phyloP scores from a whole-genome alignment of 2,888 invertebrate species.

The Sycophila texana region DNA sequence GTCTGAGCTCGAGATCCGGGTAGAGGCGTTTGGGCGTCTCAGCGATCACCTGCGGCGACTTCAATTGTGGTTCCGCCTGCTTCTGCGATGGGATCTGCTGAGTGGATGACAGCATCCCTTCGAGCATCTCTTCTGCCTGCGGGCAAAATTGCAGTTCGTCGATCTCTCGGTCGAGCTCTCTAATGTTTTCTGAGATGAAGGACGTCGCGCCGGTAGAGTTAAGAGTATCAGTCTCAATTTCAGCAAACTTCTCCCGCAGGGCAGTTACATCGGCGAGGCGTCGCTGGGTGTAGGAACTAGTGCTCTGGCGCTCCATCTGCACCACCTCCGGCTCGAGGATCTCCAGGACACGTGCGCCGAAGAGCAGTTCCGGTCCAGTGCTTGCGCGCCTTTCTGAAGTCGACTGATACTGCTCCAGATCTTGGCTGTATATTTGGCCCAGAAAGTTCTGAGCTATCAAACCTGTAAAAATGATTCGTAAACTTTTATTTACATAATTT shows the following conservation, averaged over 20 bases:
- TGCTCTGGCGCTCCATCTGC: slow-evolving; percentile 12
- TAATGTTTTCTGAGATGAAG: slow-evolving; percentile 39
- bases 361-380: slow-evolving; percentile 24
- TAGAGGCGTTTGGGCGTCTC: slow-evolving; percentile 45
- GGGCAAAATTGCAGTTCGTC: slow-evolving; percentile 9
- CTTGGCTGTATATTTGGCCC: slow-evolving; percentile 13
- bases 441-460: not conserved
- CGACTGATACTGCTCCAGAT: slow-evolving; percentile 16
- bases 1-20: slow-evolving; percentile 12
- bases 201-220: slow-evolving; percentile 9
- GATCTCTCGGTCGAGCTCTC: slow-evolving; percentile 35
- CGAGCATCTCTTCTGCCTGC: not conserved
- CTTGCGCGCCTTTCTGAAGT: not conserved
- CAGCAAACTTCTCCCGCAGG: slow-evolving; percentile 20
- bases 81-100: not conserved
- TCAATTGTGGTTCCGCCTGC: not conserved
- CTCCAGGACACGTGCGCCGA: slow-evolving; percentile 44
- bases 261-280: slow-evolving; percentile 11
- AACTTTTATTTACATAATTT: no score
- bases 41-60: not conserved
- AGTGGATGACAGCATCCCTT: no score
- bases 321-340: slow-evolving; percentile 50
- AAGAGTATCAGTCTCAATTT: not conserved
- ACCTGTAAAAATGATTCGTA: not conserved
- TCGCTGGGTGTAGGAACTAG: not conserved